Percentiles rank a stretch among this genome's conserved stretches.
Conservation (phyloP, 1,140 invertebrate genomes). For the Pseudomyrmex pallidus region DNA sequence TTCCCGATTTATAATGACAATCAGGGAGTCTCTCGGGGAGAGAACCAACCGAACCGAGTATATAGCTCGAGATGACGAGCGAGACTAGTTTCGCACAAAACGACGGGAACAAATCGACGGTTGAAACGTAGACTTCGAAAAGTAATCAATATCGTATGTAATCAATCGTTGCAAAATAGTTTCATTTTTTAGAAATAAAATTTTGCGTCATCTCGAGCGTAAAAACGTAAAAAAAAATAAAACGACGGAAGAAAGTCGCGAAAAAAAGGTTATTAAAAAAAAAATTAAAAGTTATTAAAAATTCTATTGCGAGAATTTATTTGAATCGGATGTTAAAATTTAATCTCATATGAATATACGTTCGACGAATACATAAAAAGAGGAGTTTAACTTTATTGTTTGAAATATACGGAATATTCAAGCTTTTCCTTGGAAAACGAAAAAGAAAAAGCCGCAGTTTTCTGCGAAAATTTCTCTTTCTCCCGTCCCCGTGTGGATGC, state of each 20-base stretch:
- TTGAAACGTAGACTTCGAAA: constrained; percentile 11
- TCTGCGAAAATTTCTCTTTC: neutral
- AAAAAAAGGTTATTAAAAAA: constrained; percentile 2
- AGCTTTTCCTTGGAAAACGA: neutral
- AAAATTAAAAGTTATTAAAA: constrained; percentile 19
- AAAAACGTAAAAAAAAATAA: neutral
- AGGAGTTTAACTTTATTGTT: neutral
- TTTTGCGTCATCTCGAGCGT: neutral
- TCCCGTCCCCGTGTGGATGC: neutral
- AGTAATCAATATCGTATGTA: too few relatives aligned
- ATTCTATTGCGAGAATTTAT: neutral
- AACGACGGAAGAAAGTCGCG: too few relatives aligned
- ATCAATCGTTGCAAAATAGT: neutral
- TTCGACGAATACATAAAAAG: neutral
- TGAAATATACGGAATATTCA: neutral
- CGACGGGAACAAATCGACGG: neutral
- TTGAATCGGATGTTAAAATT: neutral
- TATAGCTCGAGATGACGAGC: neutral
- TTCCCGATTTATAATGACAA: constrained; percentile 18
- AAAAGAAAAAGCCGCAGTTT: neutral
- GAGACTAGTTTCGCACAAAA: neutral
- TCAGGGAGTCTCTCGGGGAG: neutral
- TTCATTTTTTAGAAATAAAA: neutral
- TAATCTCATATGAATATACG: neutral
- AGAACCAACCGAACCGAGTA: neutral